These are phyloP conservation scores for Andrena minutula DNA, from an alignment of 2,888 invertebrate species.

Conservation along the genomic window DNA sequence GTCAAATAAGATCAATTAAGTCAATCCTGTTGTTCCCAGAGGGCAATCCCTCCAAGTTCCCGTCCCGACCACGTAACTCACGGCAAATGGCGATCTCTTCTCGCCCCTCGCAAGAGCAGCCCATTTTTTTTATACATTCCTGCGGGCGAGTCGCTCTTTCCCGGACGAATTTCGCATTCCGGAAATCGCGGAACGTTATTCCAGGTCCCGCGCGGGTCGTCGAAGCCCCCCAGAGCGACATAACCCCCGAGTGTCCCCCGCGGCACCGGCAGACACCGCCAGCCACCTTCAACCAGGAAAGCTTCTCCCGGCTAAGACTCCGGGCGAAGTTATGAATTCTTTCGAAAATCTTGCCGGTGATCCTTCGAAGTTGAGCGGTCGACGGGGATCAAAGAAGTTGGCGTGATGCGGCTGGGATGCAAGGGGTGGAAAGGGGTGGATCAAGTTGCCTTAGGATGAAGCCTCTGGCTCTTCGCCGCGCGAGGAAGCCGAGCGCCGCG, in stretches of 20 bases:
- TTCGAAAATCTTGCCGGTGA: slow-evolving; percentile 78
- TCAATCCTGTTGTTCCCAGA: background rate
- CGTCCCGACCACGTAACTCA: background rate
- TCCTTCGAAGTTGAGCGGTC: slow-evolving; percentile 79
- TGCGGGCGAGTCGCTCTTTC: slow-evolving; percentile 5
- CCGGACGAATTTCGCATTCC: slow-evolving; percentile 49
- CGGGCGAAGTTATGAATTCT: slow-evolving; percentile 83
- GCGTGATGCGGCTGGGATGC: slow-evolving; percentile 57
- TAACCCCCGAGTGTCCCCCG: slow-evolving; percentile 59
- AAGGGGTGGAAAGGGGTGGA: slow-evolving; percentile 79
- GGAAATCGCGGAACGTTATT: slow-evolving; percentile 57
- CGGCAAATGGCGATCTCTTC: slow-evolving; percentile 8
- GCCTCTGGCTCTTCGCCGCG: slow-evolving; percentile 68
- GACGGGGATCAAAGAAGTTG: slow-evolving; percentile 80
- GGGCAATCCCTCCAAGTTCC: background rate
- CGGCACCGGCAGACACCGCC: slow-evolving; percentile 6
- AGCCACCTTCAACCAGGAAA: slow-evolving; percentile 50
- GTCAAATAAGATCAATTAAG: background rate
- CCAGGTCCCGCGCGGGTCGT: slow-evolving; percentile 40
- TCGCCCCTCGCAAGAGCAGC: background rate
- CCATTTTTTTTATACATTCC: slow-evolving; percentile 32
- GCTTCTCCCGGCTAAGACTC: slow-evolving; percentile 69
- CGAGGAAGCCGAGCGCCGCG: slow-evolving; percentile 45
- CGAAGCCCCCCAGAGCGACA: slow-evolving; percentile 52
- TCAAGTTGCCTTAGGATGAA: slow-evolving; percentile 82